Evolutionary conservation across 1,140 invertebrate genomes (phyloP), one percentile per base, ranked within the genome.

Genomic region (Drosophila sp.): DNA sequence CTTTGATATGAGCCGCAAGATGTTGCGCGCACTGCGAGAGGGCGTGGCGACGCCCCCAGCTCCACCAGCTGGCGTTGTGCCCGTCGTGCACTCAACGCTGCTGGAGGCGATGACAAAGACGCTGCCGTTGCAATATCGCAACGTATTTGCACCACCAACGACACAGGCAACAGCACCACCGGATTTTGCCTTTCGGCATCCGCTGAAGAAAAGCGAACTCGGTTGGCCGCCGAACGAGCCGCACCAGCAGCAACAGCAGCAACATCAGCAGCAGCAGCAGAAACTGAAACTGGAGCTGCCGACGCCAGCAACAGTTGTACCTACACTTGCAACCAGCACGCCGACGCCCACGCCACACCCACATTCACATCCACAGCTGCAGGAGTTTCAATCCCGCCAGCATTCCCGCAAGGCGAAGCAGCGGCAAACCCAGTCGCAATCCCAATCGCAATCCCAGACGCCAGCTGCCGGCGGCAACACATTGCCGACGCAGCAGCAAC

Each of bases 91-190:
- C 84, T 95, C 95, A 0, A 92, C 95, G 64, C 94, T 96, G 65
- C 92, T 96, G 38, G 95, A 96, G 72, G 95, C 94, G 13, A 95
- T 96, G 94, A 95, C 95, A 86, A 92, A 95, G 48, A 94, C 94
- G 13, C 92, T 93, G 50, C 92, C 93, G 3, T 66, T 94, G 36
- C 92, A 92, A 11, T 94, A 94, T 63, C 74, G 90, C 48, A 90
- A 93, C 91, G 70, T 93, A 66, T 80, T 93, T 76, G 61, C 92
- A 65, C 48, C 72, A 29, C 16, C 71, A 36, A 21, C 61, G 16
- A 53, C 56, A 7, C 61, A 63, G 51, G 58, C 72, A n/a, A 43
- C 46, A 16, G 64, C 54, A 78, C 72, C 46, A 36, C 46, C 53
- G 11, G 57, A 94, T 92, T 93, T 93, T 56, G 90, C 92, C 34